Conservation (phyloP, 2,888 invertebrate genomes). For the Eristalis pertinax region DNA sequence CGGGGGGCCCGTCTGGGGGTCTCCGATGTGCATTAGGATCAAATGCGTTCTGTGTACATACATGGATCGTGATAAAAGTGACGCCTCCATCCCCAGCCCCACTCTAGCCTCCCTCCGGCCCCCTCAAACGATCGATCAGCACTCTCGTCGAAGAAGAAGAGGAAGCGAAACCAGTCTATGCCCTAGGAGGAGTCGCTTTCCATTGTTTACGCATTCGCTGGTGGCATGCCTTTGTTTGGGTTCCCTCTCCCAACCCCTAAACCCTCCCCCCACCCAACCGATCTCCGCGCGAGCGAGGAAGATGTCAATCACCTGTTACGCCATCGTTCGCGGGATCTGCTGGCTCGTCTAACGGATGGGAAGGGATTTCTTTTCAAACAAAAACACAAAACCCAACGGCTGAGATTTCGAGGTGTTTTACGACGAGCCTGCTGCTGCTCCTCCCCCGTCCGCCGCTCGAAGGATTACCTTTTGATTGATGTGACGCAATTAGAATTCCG, state of each 20-base stretch:
- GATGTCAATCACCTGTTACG: conserved; percentile 67
- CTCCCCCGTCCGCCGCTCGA: conserved; percentile 10
- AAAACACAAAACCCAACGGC: not conserved
- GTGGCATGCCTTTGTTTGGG: conserved; percentile 26
- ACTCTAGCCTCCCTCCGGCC: not conserved
- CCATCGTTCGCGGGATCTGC: conserved; percentile 13
- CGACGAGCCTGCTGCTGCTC: not conserved
- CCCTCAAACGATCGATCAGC: not conserved
- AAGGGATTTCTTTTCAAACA: not conserved
- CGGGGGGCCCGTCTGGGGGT: conserved; percentile 8
- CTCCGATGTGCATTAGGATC: conserved; percentile 59
- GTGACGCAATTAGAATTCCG: conserved; percentile 68
- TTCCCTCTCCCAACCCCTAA: not conserved
- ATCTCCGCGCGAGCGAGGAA: conserved; percentile 11
- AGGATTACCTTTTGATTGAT: conserved; percentile 69
- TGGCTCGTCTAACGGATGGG: conserved; percentile 7
- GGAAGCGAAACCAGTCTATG: not conserved
- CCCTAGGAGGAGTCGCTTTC: conserved; percentile 20
- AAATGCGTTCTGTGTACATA: conserved; percentile 15
- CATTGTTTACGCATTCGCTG: conserved; percentile 56
- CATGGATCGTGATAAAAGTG: conserved; percentile 59
- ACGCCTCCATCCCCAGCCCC: conserved; percentile 25
- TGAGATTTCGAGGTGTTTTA: conserved; percentile 17
- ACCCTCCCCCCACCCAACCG: not conserved
- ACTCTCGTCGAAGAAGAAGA: not conserved